phyloP scores from a whole-genome alignment of 2,113 vertebrate species.

The Egretta garzetta region DNA sequence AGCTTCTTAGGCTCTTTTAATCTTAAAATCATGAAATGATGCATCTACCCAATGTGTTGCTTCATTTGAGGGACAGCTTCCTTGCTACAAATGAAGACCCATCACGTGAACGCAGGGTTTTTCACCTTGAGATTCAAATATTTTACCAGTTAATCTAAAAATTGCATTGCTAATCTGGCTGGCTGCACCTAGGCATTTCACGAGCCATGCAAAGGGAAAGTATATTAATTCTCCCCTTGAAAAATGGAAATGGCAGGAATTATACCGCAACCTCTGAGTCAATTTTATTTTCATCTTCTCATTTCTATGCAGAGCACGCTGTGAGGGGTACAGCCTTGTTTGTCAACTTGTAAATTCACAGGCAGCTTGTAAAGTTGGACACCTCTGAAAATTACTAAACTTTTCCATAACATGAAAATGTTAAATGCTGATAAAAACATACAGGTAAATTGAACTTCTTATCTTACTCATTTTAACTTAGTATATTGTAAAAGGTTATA shows the following conservation, averaged over 20 bases:
- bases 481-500: not conserved
- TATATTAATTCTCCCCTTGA: not conserved
- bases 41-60: not conserved
- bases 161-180: not conserved
- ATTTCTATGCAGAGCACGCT: not conserved
- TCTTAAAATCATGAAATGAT: constrained; percentile 39
- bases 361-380: not conserved
- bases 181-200: not conserved
- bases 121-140: not conserved
- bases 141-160: not conserved
- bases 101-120: not conserved
- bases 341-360: not conserved
- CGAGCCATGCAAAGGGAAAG: not conserved
- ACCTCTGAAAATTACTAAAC: not conserved
- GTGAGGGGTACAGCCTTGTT: not conserved
- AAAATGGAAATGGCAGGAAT: not conserved
- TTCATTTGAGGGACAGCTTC: not conserved
- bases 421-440: not conserved
- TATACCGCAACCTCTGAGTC: not conserved
- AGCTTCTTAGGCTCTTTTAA: constrained; percentile 62
- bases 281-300: not conserved
- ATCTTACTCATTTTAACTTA: not conserved
- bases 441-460: not conserved
- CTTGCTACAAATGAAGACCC: not conserved
- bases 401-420: not conserved